Evolutionary conservation across 2,888 invertebrate species (phyloP).

Genomic region (Lasioglossum figueresi): DNA sequence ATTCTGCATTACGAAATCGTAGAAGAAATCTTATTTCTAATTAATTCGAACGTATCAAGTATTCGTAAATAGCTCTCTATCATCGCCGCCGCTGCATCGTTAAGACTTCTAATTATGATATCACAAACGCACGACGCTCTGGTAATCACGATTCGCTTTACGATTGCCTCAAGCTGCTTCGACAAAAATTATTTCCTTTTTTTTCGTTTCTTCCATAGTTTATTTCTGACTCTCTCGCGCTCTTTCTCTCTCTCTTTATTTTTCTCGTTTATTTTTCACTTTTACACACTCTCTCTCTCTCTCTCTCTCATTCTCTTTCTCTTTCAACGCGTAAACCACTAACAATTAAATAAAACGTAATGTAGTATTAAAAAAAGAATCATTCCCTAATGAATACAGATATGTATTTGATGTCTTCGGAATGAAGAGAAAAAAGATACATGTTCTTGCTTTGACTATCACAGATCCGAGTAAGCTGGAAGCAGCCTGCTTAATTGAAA

Average conservation of each 20-base stretch:
- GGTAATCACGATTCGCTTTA: constrained; percentile 56
- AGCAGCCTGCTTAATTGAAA: constrained; percentile 54
- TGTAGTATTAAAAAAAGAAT: constrained; percentile 68
- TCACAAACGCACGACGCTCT: constrained; percentile 58
- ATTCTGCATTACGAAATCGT: constrained; percentile 40
- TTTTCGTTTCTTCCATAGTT: constrained; percentile 28
- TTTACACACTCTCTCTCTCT: constrained; percentile 9
- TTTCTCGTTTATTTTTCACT: constrained; percentile 6
- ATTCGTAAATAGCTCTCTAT: constrained; percentile 60
- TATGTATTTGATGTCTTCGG: constrained; percentile 56
- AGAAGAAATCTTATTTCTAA: constrained; percentile 61
- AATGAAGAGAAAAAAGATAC: constrained; percentile 59
- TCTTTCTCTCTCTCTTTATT: constrained; percentile 16
- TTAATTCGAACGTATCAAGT: constrained; percentile 55
- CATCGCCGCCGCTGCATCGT: constrained; percentile 49
- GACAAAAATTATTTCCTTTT: constrained; percentile 31
- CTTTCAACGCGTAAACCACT: constrained; percentile 42
- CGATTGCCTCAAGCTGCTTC: constrained; percentile 62
- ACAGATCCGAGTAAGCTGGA: constrained; percentile 68
- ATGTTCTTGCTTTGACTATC: constrained; percentile 68
- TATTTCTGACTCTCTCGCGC: constrained; percentile 27
- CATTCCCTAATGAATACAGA: constrained; percentile 68
- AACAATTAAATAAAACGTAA: constrained; percentile 54
- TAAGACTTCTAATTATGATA: constrained; percentile 58
- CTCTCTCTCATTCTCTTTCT: constrained; percentile 27